Conservation (phyloP, 2,113 vertebrate species). For the Scalopus aquaticus region DNA sequence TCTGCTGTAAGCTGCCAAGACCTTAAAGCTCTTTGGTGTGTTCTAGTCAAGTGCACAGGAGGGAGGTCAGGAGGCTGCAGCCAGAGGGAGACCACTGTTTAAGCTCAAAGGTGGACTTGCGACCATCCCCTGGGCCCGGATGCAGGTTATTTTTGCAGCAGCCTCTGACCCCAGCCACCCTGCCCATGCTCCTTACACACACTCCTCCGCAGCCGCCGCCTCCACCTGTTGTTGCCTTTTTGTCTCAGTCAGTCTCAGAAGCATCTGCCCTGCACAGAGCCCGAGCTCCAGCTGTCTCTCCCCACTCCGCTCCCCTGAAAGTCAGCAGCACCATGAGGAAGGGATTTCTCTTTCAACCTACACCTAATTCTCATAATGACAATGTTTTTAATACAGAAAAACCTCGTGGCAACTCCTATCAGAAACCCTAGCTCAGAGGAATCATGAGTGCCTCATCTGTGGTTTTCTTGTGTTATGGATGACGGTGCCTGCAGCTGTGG, state of each 20-base stretch:
- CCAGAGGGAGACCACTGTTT: background rate
- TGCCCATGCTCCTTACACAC: background rate
- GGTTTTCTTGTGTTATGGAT: accelerated
- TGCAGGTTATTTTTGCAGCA: slow-evolving; percentile 13
- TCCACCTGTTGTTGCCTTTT: background rate
- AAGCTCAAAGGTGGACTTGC: background rate
- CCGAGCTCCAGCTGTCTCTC: accelerated
- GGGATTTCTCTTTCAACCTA: background rate
- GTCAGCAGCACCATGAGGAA: background rate
- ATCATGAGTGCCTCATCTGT: background rate
- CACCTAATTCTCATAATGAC: background rate
- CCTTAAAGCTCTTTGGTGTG: background rate
- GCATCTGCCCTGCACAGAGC: background rate
- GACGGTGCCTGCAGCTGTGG: background rate
- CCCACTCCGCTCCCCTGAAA: background rate
- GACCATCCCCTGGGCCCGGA: background rate
- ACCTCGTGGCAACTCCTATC: background rate
- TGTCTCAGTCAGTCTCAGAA: background rate
- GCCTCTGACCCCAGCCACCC: background rate
- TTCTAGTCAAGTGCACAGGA: background rate
- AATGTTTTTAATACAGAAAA: background rate
- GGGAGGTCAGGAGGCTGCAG: background rate
- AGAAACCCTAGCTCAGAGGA: background rate
- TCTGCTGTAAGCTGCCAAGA: background rate
- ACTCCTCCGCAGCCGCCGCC: background rate